Evolutionary conservation across 2,113 vertebrate genomes (phyloP), one percentile per base, ranked within the genome.

Genomic region (Rhea pennata): DNA sequence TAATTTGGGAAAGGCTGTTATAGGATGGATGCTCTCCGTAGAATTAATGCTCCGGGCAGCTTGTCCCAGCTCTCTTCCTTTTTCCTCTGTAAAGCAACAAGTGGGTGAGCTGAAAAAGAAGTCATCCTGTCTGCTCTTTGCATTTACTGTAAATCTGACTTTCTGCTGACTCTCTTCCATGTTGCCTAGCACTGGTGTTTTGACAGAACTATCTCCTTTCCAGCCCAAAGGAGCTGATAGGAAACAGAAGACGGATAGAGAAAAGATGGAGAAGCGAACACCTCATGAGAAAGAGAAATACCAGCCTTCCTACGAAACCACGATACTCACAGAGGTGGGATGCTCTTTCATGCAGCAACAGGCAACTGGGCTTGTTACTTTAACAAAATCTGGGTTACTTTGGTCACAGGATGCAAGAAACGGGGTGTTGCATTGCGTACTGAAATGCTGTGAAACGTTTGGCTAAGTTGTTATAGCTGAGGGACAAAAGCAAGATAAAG

Each of bases 261-360:
- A 99, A 89, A 99, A 99, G 98, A 99, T 99, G 99, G 99, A 99
- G 95, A 99, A 99, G 96, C 97, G 99, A 62, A 99, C 99, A 0
- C 99, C 99, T 3, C 99, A 99, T 27, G 99, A 99, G 95, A 99
- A 99, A 91, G 99, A 99, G 91, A 99, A 99, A 89, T 99, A 99
- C 81, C 99, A 99, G 69, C 98, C 99, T n/a, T 99, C 99, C 3
- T 99, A 99, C 48, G 99, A 99, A 95, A 99, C 99, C 15, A 99
- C 99, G 4, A 99, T 99, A 84, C 98, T 99, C 90, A 99, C 99
- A 24, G 99, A 99, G 99, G 99, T 99, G 95, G 95, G 90, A 13
- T 5, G 46, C 54, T 12, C 29, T 14, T 9, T 21, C 12, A 1
- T 0, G 27, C 22, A 6, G 27, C 46, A 48, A 59, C 29, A 33